Percentiles rank a stretch among this genome's conserved stretches.
Evolutionary conservation across 2,797 vertebrate genomes (phyloP).

Genomic region (Loriculus beryllinus): DNA sequence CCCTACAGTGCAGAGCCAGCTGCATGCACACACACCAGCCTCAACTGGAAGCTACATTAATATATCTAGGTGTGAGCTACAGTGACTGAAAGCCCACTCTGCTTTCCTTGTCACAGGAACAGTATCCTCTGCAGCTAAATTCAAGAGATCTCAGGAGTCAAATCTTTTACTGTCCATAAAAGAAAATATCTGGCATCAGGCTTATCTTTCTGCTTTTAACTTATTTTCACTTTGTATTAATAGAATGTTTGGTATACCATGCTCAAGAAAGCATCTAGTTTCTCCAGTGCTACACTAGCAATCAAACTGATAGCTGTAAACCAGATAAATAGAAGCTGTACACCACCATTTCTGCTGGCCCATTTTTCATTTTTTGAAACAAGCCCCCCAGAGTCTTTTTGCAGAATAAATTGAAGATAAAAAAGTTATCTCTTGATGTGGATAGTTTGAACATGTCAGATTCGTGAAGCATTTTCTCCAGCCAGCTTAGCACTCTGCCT

Average conservation of each 20-base stretch:
- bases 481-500: conserved; percentile 44
- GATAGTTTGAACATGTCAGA: conserved; percentile 71
- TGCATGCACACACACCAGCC: neutral
- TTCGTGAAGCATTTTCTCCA: conserved; percentile 63
- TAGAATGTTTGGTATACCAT: conserved; percentile 13
- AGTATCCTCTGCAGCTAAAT: neutral
- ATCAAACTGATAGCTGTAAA: conserved; percentile 73
- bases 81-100: neutral
- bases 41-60: neutral
- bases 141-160: neutral
- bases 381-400: conserved; percentile 73
- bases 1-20: neutral
- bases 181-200: conserved; percentile 42
- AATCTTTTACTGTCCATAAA: neutral
- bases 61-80: neutral
- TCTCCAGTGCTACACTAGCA: conserved; percentile 55
- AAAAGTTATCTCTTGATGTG: conserved; percentile 72
- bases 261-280: conserved; percentile 52
- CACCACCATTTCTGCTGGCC: conserved; percentile 41
- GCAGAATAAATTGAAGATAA: conserved; percentile 75
- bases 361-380: conserved; percentile 79
- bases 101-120: neutral
- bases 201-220: conserved; percentile 50
- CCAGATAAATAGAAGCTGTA: conserved; percentile 74
- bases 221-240: conserved; percentile 60